Conservation (phyloP, 2,888 invertebrate species). For the Oscheius myriophilus region DNA sequence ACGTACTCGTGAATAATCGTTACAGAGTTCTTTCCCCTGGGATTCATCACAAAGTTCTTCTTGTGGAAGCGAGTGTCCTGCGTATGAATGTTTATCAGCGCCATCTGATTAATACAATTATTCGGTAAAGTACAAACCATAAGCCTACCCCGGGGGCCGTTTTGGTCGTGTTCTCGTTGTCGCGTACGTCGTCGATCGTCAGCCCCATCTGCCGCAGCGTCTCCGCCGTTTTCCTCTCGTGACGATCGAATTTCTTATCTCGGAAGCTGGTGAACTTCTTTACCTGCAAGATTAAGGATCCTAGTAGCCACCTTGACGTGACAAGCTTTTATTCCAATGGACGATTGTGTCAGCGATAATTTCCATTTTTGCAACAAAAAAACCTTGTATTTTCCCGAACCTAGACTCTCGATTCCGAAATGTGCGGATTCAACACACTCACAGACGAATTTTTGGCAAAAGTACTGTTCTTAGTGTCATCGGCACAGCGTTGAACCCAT, state of each 20-base stretch:
- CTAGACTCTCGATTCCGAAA: too few species aligned
- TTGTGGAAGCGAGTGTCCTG: constrained; percentile 79
- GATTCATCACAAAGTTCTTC: constrained; percentile 46
- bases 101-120: constrained; percentile 14
- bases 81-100: constrained; percentile 27
- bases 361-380: too few species aligned
- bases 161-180: neutral
- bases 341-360: too few species aligned
- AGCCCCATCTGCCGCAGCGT: constrained; percentile 9
- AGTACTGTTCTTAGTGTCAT: too few species aligned
- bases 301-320: too few species aligned
- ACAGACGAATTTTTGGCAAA: too few species aligned
- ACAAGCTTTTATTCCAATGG: too few species aligned
- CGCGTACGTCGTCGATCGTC: constrained; percentile 4
- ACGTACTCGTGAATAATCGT: constrained; percentile 97
- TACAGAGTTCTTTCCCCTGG: constrained; percentile 79
- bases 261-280: constrained; percentile 4
- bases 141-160: constrained; percentile 5
- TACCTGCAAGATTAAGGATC: neutral
- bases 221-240: constrained; percentile 9
- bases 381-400: too few species aligned
- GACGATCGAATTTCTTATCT: constrained; percentile 14
- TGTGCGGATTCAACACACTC: too few species aligned
- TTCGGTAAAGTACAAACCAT: neutral
- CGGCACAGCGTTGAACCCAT: too few species aligned